Evolutionary conservation across 2,888 invertebrate species (phyloP), one percentile per base, ranked within the genome.

Genomic region (Aleiodes alternator): DNA sequence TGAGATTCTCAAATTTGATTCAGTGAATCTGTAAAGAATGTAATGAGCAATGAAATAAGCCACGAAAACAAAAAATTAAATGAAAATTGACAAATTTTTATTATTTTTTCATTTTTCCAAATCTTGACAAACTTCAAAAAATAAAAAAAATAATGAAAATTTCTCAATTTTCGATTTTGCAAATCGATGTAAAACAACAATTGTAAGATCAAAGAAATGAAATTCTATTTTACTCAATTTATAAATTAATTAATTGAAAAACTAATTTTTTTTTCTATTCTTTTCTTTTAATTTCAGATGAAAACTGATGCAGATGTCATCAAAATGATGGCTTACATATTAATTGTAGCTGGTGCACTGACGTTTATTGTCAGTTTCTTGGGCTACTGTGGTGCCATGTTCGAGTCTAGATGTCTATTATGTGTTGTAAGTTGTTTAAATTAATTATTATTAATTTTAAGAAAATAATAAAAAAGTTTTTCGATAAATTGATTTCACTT

Each of bases 361-460:
- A 93, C 94, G 90, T 94, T 95, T 88, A 86, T 94, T 76, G 91
- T 95, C 84, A 94, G 94, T 84, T 94, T 94, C 88, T 90, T 95
- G 82, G 95, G 95, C 38, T 94, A 94, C 86, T 94, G 94, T 85
- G 94, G 94, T 57, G 93, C 94, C 70, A 91, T 93, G 87, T 91
- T 92, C 83, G 94, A 94, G 87, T 93, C 93, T 55, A 92, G 92
- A 81, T 93, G 94, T 86, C 91, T 94, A 81, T 90, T 94, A 31
- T 92, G 93, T 71, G 91, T 93, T 86, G 94, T 94, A 91, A 93
- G 93, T 92, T 76, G 72, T 73, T 79, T 80, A 23, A 73, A 72
- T 1, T 14, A 64, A 23, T 23, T 23, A 23, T 66, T 69, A 71
- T 48, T 76, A 55, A 61, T 51, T 23, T 23, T 23, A 23, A 23